A percentile compares a stretch with the other conserved stretches of the same genome.
phyloP scores from a whole-genome alignment of 2,888 invertebrate genomes.

The Chloroclystis v-ata region DNA sequence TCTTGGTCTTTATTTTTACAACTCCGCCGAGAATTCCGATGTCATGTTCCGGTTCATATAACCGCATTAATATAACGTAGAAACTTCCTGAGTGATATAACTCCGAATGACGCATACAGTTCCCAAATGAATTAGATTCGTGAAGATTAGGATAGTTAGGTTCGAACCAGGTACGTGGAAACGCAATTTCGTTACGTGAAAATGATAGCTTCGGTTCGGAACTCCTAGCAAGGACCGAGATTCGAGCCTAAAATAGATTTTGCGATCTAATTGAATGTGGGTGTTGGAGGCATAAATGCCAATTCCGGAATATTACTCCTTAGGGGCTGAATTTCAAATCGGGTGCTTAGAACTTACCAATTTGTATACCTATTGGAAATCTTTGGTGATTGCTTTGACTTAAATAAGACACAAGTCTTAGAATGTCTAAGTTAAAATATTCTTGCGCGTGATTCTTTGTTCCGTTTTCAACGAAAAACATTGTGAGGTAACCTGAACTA shows the following conservation, averaged over 20 bases:
- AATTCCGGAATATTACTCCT: constrained; percentile 15
- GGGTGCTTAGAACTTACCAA: not conserved
- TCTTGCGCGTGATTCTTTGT: no score
- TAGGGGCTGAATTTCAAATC: constrained; percentile 5
- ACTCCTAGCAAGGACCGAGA: constrained; percentile 15
- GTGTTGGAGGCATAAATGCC: constrained; percentile 16
- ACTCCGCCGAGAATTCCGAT: constrained; percentile 30
- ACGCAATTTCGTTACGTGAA: constrained; percentile 16
- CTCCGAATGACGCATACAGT: constrained; percentile 25
- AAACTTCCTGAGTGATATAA: constrained; percentile 35
- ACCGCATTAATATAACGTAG: constrained; percentile 38
- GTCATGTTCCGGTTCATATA: constrained; percentile 29
- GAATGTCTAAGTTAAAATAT: no score
- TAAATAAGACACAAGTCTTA: no score
- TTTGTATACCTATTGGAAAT: no score
- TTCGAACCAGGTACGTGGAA: constrained; percentile 6
- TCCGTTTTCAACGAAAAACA: no score
- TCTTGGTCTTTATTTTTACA: constrained; percentile 34
- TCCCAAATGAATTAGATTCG: constrained; percentile 28
- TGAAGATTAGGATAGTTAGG: constrained; percentile 14
- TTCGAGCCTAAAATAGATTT: constrained; percentile 20
- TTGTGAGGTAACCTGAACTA: no score
- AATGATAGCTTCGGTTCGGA: constrained; percentile 16
- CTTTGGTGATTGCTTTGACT: no score
- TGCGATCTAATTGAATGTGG: constrained; percentile 22